Conservation (phyloP, 2,113 vertebrate species). For the Chiloscyllium plagiosum region DNA sequence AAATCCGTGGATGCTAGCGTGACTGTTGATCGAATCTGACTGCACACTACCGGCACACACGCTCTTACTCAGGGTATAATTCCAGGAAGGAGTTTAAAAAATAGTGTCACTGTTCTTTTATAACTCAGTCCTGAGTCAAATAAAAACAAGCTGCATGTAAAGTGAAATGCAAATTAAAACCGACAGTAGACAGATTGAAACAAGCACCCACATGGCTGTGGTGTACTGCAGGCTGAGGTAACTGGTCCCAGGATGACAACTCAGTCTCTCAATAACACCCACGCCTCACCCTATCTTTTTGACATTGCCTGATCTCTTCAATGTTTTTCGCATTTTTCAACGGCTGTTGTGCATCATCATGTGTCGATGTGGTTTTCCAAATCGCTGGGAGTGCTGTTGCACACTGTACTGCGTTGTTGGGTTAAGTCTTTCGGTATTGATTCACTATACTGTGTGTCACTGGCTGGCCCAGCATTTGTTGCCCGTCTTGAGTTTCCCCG, state of each 20-base stretch:
- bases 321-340: neutral
- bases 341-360: neutral
- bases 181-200: neutral
- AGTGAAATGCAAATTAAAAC: neutral
- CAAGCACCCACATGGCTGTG: neutral
- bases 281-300: neutral
- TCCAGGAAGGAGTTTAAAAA: neutral
- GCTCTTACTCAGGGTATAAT: neutral
- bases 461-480: too few species aligned
- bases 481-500: too few species aligned
- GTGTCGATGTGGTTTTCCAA: too few species aligned
- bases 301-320: neutral
- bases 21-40: neutral
- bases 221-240: neutral
- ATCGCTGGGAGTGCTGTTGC: neutral
- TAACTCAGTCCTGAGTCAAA: neutral
- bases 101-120: neutral
- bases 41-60: neutral
- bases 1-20: neutral
- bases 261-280: neutral
- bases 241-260: neutral
- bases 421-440: neutral
- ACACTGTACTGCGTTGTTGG: neutral
- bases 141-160: neutral
- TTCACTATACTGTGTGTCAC: too few species aligned